Evolutionary conservation across 1,140 invertebrate genomes (phyloP), one percentile per base, ranked within the genome.

Genomic region (Manduca sexta): DNA sequence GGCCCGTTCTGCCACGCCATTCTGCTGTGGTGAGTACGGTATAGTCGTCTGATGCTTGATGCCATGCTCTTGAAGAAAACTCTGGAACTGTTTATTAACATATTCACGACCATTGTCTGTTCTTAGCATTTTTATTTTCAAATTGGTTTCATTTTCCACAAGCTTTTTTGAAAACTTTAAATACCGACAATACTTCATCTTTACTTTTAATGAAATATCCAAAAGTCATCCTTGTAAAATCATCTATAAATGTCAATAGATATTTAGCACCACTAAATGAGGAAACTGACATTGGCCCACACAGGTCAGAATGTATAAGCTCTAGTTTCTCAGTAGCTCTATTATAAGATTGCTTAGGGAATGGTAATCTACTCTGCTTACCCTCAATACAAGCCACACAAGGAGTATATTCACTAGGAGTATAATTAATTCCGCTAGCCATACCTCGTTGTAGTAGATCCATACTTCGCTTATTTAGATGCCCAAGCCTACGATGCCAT

Each of bases 1-100:
- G 13, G 48, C 54, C 15, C 70, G 41, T 51, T 84, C 78, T n/a
- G 72, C 63, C 4, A 66, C 52, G 17, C 76, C 73, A 52, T 84
- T 42, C 21, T 42, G 65, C 40, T 79, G 54, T 6, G 74, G 65
- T 6, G 63, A 63, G 49, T 81, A 41, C n/a, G 39, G 38, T 15
- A 62, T 38, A 15, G 55, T 63, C n/a, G 37, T 45, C 33, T 57
- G 18, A 15, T 54, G 49, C 39, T 40, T 16, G 34, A 63, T 60
- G 14, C 60, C 52, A 43, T 52, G 37, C 39, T 42, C 33, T 30
- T 35, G 26, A 4, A 75, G 47, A 42, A 63, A 66, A 6, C 40
- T 39, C 37, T 21, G 48, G 13, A 43, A 50, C 3, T 59, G 21
- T 21, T n/a, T n/a, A n/a, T n/a, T n/a, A n/a, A n/a, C n/a, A n/a